Percentiles rank a stretch among this genome's conserved stretches.
Evolutionary conservation across 2,113 vertebrate genomes (phyloP).

Genomic region (Aplodontia rufa): DNA sequence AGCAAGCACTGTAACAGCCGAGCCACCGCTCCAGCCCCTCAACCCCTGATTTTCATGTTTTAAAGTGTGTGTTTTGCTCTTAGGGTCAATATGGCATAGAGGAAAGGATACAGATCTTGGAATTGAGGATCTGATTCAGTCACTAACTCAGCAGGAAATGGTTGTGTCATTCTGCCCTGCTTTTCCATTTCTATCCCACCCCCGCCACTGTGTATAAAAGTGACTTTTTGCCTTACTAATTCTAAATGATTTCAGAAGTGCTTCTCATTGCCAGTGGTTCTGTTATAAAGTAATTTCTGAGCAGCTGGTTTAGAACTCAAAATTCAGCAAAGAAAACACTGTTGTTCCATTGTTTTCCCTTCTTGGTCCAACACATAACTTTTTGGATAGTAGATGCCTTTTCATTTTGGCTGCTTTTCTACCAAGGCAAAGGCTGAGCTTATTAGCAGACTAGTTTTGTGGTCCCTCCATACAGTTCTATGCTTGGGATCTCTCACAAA

Average conservation of each 20-base stretch:
- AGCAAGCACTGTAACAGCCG: no score
- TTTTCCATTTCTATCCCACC: neutral
- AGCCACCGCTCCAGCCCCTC: no score
- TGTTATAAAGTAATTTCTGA: neutral
- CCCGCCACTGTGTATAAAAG: neutral
- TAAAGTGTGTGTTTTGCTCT: neutral
- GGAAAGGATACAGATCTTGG: neutral
- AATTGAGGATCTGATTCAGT: neutral
- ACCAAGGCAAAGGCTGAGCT: neutral
- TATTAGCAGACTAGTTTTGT: neutral
- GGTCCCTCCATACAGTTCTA: neutral
- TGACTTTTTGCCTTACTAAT: conserved; percentile 10
- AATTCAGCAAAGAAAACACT: neutral
- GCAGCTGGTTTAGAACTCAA: neutral
- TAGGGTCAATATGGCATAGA: neutral
- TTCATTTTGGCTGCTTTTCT: neutral
- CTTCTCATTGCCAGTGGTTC: neutral
- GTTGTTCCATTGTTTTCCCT: neutral
- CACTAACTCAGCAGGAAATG: neutral
- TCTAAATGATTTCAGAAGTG: neutral
- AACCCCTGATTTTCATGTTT: neutral
- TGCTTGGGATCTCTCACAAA: neutral
- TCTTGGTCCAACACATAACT: neutral
- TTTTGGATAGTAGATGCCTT: neutral
- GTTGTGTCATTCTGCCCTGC: neutral